Conservation (phyloP, 2,113 vertebrate species). For the Saimiri boliviensis region DNA sequence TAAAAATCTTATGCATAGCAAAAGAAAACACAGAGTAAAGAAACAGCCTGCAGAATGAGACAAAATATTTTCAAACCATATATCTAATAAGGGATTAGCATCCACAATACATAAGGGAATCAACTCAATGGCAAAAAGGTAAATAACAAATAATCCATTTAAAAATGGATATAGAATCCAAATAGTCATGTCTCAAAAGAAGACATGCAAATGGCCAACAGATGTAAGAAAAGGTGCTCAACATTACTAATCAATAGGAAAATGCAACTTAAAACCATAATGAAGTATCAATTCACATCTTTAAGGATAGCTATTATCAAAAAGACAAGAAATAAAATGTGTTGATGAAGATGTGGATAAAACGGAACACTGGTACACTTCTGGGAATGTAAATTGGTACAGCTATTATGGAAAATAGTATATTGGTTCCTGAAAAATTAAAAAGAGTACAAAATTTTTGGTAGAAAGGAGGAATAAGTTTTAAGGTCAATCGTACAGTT, state of each 20-base stretch:
- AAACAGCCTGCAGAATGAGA: not conserved
- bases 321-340: not conserved
- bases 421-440: not conserved
- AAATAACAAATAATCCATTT: not conserved
- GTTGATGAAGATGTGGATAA: not conserved
- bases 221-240: not conserved
- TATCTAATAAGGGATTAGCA: not conserved
- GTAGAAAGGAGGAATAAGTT: not conserved
- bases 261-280: not conserved
- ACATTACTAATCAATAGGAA: not conserved
- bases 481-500: not conserved
- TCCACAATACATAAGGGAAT: not conserved
- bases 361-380: not conserved
- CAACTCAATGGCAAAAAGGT: not conserved
- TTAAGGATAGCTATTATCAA: not conserved
- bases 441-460: not conserved
- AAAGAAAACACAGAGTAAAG: not conserved
- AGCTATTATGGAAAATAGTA: not conserved
- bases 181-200: not conserved
- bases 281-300: not conserved
- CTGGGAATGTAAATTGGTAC: not conserved
- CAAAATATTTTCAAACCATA: not conserved
- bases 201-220: not conserved
- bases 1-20: not conserved
- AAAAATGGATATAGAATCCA: not conserved